A percentile compares a stretch with the other conserved stretches of the same genome.
Conservation (phyloP, 2,797 vertebrate species). For the Discoglossus pictus region DNA sequence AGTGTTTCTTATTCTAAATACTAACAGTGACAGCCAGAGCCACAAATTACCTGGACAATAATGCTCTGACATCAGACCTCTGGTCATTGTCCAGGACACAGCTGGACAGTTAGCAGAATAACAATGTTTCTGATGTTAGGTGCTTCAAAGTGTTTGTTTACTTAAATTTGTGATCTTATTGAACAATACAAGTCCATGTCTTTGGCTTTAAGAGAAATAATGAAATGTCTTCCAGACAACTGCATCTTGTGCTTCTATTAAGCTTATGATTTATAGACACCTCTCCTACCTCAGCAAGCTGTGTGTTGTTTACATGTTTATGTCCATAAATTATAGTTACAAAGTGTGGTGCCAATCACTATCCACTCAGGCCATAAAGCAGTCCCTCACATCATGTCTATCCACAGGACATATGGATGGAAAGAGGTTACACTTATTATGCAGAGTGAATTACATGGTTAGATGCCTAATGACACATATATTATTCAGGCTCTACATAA, state of each 20-base stretch:
- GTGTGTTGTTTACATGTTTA: conserved; percentile 9
- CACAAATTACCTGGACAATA: background rate
- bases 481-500: too few species aligned
- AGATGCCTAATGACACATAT: background rate
- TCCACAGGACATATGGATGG: conserved; percentile 14
- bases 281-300: background rate
- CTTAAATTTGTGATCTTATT: conserved; percentile 28
- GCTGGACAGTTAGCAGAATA: conserved; percentile 16
- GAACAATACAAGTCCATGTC: conserved; percentile 28
- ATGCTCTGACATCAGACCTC: conserved; percentile 5
- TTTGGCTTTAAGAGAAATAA: conserved; percentile 3
- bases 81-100: conserved; percentile 24
- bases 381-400: background rate
- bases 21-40: background rate
- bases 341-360: conserved; percentile 20
- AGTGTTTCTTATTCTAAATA: too few species aligned
- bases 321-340: conserved; percentile 39
- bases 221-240: conserved; percentile 15
- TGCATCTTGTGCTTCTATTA: conserved; percentile 28
- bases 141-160: conserved; percentile 7
- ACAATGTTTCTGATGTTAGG: conserved; percentile 30
- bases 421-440: conserved; percentile 15
- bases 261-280: conserved; percentile 42
- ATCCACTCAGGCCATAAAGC: background rate
- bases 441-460: background rate